Conservation (phyloP, 2,113 vertebrate species). For the Puffinus mauretanicus region DNA sequence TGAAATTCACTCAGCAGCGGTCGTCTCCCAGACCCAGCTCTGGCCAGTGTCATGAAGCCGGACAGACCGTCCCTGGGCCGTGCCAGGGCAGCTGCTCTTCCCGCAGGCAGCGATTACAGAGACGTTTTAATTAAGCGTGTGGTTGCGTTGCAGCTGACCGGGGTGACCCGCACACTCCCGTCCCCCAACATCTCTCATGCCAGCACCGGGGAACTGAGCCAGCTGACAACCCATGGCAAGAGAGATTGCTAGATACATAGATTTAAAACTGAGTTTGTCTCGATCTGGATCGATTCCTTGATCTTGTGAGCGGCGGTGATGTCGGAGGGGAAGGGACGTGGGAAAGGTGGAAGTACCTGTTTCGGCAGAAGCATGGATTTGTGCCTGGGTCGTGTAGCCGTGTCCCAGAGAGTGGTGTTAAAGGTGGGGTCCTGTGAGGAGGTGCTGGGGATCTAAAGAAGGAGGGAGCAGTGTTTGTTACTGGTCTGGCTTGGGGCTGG, state of each 20-base stretch:
- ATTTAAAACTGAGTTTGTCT: background rate
- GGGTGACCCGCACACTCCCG: rapidly evolving
- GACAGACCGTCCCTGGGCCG: background rate
- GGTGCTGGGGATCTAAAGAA: background rate
- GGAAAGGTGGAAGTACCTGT: background rate
- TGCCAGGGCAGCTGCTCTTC: background rate
- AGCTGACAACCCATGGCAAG: background rate
- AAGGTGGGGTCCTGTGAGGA: background rate
- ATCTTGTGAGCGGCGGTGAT: background rate
- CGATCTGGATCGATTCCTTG: rapidly evolving
- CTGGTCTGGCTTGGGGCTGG: background rate
- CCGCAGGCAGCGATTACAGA: background rate
- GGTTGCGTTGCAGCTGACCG: rapidly evolving
- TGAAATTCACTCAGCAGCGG: background rate
- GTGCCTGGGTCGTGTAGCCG: background rate
- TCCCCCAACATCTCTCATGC: background rate
- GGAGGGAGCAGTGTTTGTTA: background rate
- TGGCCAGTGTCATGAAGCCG: background rate
- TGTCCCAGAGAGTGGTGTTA: background rate
- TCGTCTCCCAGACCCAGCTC: background rate
- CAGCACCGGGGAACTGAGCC: background rate
- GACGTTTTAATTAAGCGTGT: background rate
- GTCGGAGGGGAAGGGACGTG: rapidly evolving
- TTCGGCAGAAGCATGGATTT: rapidly evolving
- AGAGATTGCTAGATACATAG: background rate